Conservation (phyloP, 1,140 invertebrate species). For the Papilio helenus region DNA sequence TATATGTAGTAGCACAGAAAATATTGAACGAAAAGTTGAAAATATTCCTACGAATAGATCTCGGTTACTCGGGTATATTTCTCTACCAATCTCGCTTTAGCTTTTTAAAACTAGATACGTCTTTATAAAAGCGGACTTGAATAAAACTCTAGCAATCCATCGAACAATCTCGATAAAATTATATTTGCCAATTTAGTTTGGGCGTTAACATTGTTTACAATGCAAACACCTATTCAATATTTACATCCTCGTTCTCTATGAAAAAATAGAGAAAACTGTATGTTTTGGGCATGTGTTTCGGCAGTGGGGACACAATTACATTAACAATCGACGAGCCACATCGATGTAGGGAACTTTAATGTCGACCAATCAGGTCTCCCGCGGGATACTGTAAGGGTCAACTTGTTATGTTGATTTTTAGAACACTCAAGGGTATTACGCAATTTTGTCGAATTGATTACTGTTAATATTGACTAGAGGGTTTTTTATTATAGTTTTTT, state of each 20-base stretch:
- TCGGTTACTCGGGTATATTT: background rate
- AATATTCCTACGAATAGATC: slow-evolving; percentile 1
- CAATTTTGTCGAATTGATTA: slow-evolving; percentile 18
- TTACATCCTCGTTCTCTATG: background rate
- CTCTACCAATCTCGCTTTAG: background rate
- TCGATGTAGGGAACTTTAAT: background rate
- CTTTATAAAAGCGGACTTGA: background rate
- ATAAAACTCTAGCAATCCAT: background rate
- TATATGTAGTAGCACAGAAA: background rate
- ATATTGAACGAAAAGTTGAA: slow-evolving; percentile 13
- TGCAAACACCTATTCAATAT: background rate
- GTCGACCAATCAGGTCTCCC: slow-evolving; percentile 2
- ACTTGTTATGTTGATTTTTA: slow-evolving; percentile 8
- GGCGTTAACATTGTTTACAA: background rate
- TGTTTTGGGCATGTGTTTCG: background rate
- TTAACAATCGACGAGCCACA: background rate
- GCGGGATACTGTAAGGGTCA: background rate
- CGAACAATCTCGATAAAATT: background rate
- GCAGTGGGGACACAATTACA: background rate
- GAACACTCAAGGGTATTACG: background rate
- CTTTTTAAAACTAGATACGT: background rate
- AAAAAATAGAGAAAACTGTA: background rate
- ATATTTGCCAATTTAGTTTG: background rate
- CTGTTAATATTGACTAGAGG: background rate
- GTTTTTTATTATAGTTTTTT: background rate